Evolutionary conservation across 2,113 vertebrate genomes (phyloP).

Genomic region (Gulo gulo): DNA sequence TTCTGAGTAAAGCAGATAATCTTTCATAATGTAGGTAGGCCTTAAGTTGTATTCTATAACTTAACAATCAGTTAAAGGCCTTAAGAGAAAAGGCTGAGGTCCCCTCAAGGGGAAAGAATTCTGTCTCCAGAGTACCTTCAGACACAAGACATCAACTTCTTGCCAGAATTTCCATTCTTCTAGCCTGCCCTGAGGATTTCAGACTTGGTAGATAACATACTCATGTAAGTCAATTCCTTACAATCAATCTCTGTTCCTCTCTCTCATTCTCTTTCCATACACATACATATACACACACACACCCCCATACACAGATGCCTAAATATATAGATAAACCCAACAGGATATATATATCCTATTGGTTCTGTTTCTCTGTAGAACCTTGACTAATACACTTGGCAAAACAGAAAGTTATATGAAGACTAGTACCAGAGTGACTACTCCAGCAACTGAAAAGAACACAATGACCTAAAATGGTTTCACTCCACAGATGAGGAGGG

Average conservation of each 20-base stretch:
- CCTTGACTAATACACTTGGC: neutral
- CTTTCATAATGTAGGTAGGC: neutral
- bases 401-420: neutral
- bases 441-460: conserved; percentile 55
- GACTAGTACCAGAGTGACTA: neutral
- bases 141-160: neutral
- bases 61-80: neutral
- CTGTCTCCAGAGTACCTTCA: neutral
- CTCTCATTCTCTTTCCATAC: neutral
- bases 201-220: neutral
- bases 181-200: neutral
- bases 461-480: conserved; percentile 29
- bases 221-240: neutral
- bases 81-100: neutral
- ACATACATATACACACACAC: neutral
- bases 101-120: neutral
- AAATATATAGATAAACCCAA: neutral
- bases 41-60: neutral
- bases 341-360: neutral
- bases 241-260: neutral
- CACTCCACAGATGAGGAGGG: neutral
- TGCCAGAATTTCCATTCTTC: neutral
- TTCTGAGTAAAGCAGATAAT: neutral
- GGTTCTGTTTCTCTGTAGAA: neutral
- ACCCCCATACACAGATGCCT: neutral